phyloP scores from a whole-genome alignment of 2,888 invertebrate species.

The Agonopterix arenella region DNA sequence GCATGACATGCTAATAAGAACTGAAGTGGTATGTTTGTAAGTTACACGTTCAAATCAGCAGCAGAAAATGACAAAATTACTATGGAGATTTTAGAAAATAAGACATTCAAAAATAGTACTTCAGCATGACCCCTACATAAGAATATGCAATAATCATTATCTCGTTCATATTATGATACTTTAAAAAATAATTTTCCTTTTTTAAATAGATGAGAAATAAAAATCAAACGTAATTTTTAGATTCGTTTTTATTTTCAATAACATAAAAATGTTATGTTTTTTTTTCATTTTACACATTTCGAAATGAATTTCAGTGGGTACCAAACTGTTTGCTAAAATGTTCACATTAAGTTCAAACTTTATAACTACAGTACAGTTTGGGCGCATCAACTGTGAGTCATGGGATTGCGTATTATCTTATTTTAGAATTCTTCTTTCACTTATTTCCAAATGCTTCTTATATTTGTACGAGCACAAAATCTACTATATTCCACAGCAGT shows the following conservation, averaged over 20 bases:
- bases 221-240: conserved; percentile 60
- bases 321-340: conserved; percentile 65
- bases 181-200: too few species aligned
- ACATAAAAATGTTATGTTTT: conserved; percentile 77
- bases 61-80: too few species aligned
- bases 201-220: conserved; percentile 20
- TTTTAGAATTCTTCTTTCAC: conserved; percentile 64
- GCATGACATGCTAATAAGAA: too few species aligned
- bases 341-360: conserved; percentile 56
- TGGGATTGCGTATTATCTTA: conserved; percentile 45
- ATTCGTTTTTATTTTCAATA: conserved; percentile 77
- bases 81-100: too few species aligned
- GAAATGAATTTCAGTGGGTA: conserved; percentile 67
- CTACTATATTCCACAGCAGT: conserved; percentile 57
- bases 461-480: conserved; percentile 64
- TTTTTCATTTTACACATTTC: conserved; percentile 71
- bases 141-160: too few species aligned
- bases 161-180: too few species aligned
- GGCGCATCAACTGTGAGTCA: conserved; percentile 54
- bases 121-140: too few species aligned
- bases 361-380: conserved; percentile 66
- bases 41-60: too few species aligned
- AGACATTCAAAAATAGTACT: too few species aligned
- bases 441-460: conserved; percentile 72
- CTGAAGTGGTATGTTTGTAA: too few species aligned